Evolutionary conservation across 2,888 invertebrate genomes (phyloP).

Genomic region (Lampropteryx suffumata): DNA sequence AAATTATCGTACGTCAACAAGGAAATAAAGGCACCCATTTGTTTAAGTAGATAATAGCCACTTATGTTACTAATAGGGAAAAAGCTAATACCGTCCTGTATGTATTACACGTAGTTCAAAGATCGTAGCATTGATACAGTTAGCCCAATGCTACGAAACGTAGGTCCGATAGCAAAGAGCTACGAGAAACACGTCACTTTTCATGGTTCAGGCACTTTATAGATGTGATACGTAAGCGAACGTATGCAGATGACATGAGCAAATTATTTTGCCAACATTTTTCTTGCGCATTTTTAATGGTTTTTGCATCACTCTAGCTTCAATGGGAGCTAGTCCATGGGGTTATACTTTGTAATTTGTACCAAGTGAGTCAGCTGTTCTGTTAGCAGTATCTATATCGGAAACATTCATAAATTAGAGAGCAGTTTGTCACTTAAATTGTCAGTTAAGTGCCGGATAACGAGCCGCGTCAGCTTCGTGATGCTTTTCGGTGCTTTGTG

Average conservation of each 20-base stretch:
- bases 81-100: neutral
- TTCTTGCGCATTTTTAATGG: too few relatives aligned
- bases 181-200: neutral
- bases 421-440: constrained; percentile 33
- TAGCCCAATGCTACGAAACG: constrained; percentile 1
- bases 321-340: neutral
- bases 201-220: too few relatives aligned
- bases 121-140: neutral
- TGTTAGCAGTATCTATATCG: constrained; percentile 16
- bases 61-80: constrained; percentile 2
- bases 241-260: too few relatives aligned
- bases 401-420: constrained; percentile 30
- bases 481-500: constrained; percentile 18
- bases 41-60: constrained; percentile 2
- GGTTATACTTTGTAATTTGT: too few relatives aligned
- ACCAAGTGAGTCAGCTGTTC: constrained; percentile 14
- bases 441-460: constrained; percentile 33
- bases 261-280: too few relatives aligned
- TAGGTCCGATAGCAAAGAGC: neutral
- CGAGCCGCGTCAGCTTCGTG: constrained; percentile 35
- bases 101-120: neutral
- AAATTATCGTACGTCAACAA: neutral
- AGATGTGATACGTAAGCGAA: too few relatives aligned
- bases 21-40: neutral
- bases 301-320: too few relatives aligned